Conservation (phyloP, 2,888 invertebrate species). For the Cabera pusaria region DNA sequence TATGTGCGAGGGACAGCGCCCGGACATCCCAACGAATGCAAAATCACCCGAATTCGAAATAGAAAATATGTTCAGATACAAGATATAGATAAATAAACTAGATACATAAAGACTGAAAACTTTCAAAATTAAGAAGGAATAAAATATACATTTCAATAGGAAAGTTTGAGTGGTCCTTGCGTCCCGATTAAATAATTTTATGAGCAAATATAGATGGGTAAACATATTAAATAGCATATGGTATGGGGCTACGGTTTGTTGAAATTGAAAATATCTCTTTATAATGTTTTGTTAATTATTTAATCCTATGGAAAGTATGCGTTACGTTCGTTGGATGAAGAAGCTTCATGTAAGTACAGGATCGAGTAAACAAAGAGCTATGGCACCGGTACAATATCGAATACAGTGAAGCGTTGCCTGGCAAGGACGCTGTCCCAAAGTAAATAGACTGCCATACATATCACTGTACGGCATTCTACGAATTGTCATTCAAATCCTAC, state of each 20-base stretch:
- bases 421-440: constrained; percentile 46
- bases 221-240: constrained; percentile 18
- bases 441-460: constrained; percentile 46
- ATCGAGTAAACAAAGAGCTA: constrained; percentile 54
- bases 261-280: too few species aligned
- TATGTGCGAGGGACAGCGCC: constrained; percentile 36
- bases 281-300: constrained; percentile 24
- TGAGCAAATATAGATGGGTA: constrained; percentile 33
- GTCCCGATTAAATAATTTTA: constrained; percentile 58
- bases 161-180: constrained; percentile 93
- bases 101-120: constrained; percentile 47
- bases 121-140: constrained; percentile 43
- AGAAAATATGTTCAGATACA: constrained; percentile 36
- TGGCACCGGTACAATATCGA: constrained; percentile 70
- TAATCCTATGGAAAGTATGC: constrained; percentile 16
- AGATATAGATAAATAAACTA: constrained; percentile 30
- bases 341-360: constrained; percentile 53
- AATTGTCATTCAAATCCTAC: constrained; percentile 43
- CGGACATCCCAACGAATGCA: constrained; percentile 47
- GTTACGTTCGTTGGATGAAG: constrained; percentile 52
- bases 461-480: constrained; percentile 49
- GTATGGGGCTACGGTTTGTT: constrained; percentile 7
- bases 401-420: constrained; percentile 64
- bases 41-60: constrained; percentile 53
- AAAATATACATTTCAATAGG: constrained; percentile 69